Evolutionary conservation across 2,113 vertebrate species (phyloP).

Genomic region (Mus spicilegus): DNA sequence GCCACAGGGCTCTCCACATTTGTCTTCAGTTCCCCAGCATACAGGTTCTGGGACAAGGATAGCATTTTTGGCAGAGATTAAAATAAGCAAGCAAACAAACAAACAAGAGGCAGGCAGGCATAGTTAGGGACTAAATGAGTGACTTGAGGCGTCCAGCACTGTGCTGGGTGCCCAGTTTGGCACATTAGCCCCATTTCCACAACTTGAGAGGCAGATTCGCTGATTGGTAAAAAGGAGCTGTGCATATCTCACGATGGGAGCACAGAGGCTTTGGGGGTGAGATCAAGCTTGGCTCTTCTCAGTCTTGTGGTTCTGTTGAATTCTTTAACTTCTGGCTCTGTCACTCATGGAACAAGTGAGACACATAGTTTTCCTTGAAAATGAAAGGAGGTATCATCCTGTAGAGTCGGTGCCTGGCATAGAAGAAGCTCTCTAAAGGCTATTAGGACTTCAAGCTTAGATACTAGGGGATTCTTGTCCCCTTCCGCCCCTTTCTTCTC

Average conservation of each 20-base stretch:
- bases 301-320: background rate
- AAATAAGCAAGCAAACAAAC: background rate
- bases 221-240: rapidly evolving
- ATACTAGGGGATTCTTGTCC: background rate
- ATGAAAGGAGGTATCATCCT: background rate
- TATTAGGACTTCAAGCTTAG: background rate
- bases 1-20: background rate
- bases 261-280: background rate
- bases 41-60: rapidly evolving
- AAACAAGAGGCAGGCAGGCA: background rate
- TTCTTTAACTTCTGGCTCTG: background rate
- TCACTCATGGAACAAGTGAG: background rate
- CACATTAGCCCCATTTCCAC: background rate
- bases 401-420: background rate
- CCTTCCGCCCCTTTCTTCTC: background rate
- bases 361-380: background rate
- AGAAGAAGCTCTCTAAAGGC: background rate
- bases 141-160: background rate
- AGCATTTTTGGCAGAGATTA: background rate
- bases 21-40: background rate
- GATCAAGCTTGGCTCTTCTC: background rate
- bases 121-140: no score
- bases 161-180: rapidly evolving
- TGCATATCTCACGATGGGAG: background rate
- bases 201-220: background rate